These are phyloP conservation scores for Drosophila setosimentum DNA, from an alignment of 2,888 invertebrate genomes.

Conservation along the genomic window DNA sequence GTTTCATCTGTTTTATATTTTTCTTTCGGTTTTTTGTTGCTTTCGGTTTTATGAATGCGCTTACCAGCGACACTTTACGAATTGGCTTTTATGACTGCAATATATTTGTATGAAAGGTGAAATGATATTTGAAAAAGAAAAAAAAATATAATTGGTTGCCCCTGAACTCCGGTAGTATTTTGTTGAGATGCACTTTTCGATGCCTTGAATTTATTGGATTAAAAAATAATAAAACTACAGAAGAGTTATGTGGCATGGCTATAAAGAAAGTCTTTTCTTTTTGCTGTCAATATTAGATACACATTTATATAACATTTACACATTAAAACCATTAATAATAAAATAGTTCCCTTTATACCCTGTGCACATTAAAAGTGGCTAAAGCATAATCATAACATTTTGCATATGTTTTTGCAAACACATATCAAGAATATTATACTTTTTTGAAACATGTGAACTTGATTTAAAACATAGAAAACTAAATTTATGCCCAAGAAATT, in stretches of 20 bases:
- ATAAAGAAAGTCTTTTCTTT: neutral
- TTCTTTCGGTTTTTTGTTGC: slow-evolving; percentile 2
- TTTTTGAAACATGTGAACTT: neutral
- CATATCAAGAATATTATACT: neutral
- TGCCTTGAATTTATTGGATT: slow-evolving; percentile 1
- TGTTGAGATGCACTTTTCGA: slow-evolving; percentile 1
- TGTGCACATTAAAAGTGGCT: neutral
- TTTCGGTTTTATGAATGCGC: slow-evolving; percentile 55
- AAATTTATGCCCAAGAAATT: neutral
- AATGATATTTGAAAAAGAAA: slow-evolving; percentile 10
- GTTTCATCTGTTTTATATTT: slow-evolving; percentile 2
- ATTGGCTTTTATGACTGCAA: slow-evolving; percentile 26
- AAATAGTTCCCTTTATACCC: neutral
- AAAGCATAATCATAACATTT: neutral
- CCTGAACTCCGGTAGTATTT: slow-evolving; percentile 5
- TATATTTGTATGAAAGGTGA: slow-evolving; percentile 16
- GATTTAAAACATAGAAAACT: neutral
- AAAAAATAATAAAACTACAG: neutral
- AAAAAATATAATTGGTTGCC: neutral
- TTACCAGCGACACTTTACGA: slow-evolving; percentile 33
- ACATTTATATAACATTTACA: neutral
- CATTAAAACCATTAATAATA: neutral
- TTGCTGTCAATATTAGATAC: neutral
- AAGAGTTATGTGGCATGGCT: neutral
- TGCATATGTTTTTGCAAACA: neutral